Evolutionary conservation across 1,140 invertebrate genomes (phyloP), one percentile per base, ranked within the genome.

Genomic region (Ceratina australensis): DNA sequence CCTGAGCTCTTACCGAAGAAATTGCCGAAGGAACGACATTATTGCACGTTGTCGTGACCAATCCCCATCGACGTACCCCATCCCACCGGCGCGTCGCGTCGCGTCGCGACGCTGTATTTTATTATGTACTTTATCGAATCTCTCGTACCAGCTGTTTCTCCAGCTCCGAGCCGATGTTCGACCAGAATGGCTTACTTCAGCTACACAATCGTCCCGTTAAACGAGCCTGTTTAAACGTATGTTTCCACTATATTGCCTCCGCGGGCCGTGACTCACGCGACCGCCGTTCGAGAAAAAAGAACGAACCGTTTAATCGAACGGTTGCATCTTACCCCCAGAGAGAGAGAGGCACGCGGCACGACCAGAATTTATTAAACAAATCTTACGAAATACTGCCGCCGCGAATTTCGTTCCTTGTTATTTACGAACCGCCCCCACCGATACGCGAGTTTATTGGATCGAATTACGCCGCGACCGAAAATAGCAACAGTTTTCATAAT

Each of bases 1-100:
- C 52, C 76, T 69, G 63, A 42, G 33, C 66, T 75, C 72, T 77
- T 72, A 16, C 56, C 76, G 49, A 68, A 78, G 76, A 42, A 82
- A 84, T 84, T 73, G 80, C 57, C 68, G 57, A 66, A 77, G 72
- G 57, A 79, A 84, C 72, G 79, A 86, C 79, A 83, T 86, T 86
- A 86, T 83, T 79, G 71, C 69, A 42, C 69, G 61, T 68, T 86
- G 84, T 81, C 79, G 79, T 75, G 60, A 81, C 52, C 78, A 80
- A 80, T 83, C 42, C 64, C 68, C 64, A 76, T 83, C 79, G 68
- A 81, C 78, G 72, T 81, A 28, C 56, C 59, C 69, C 60, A 78
- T 71, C 10, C 33, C 33, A 42, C 33, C 33, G 3, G 33, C 33
- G 33, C 33, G 33, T 42, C 33, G 33, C 33, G 33, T 42, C 33